Evolutionary conservation across 1,140 invertebrate species (phyloP), one percentile per base, ranked within the genome.

Genomic region (Zaprionus africanus): DNA sequence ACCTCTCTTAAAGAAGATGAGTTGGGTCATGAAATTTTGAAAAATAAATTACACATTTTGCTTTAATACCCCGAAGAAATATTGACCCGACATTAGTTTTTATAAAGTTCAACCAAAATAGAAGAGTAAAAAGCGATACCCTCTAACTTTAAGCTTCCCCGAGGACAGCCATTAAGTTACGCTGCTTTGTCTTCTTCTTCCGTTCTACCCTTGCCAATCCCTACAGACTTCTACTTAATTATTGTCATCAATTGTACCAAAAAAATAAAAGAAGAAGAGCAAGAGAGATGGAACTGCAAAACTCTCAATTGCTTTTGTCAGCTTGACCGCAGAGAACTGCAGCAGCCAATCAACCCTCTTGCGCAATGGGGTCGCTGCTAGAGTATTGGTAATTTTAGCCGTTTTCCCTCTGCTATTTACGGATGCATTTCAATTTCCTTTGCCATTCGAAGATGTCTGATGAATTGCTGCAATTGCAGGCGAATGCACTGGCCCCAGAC

Each of bases 371-470:
- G 65, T 68, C 65, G 58, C 46, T 34, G 19, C 17, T 17, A 13
- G 12, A 28, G 31, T 19, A 24, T 36, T 59, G 38, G 22, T 24
- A 15, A 53, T 43, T 69, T 69, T 46, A 69, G 24, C 19, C 54
- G 34, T 22, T 38, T 46, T 28, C n/a, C 15, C 17, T 53, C 34
- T 57, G 26, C 36, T 28, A 66, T 66, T 53, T 57, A 46, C 24
- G n/a, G 6, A 46, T 68, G 69, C 62, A 66, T 72, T 72, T 66
- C 41, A 72, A 58, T 72, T 56, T 71, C 51, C 67, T 49, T 58
- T 56, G 5, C 22, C 49, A 41, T 58, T 59, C 49, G 62, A 57
- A 72, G 43, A 53, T 53, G 66, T 51, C n/a, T 59, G 57, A 51
- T 68, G 60, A 57, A 69, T 70, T 22, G 49, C n/a, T 22, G 17